Conservation (phyloP, 2,888 invertebrate species). For the Nebria brevicollis region DNA sequence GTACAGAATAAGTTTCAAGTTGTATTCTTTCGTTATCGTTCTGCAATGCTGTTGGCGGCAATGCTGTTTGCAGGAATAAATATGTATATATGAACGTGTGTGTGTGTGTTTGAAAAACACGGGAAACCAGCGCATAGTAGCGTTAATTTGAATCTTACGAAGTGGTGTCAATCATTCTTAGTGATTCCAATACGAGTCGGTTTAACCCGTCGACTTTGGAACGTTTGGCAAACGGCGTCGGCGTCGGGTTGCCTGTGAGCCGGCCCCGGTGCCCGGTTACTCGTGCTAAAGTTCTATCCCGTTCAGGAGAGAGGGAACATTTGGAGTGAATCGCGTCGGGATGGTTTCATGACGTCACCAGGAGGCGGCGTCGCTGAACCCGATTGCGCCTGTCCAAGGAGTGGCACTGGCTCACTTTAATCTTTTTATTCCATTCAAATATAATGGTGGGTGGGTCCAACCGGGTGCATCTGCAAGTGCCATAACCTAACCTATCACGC, state of each 20-base stretch:
- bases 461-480: slow-evolving; percentile 61
- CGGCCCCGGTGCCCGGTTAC: slow-evolving; percentile 12
- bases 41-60: too few species aligned
- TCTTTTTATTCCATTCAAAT: slow-evolving; percentile 65
- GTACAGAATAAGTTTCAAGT: not conserved
- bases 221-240: slow-evolving; percentile 6
- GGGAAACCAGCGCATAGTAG: not conserved
- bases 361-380: slow-evolving; percentile 61
- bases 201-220: slow-evolving; percentile 7
- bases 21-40: not conserved
- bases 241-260: slow-evolving; percentile 19
- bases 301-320: slow-evolving; percentile 46
- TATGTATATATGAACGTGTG: not conserved
- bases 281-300: slow-evolving; percentile 21
- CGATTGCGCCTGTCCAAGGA: slow-evolving; percentile 62
- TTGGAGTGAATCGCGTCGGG: slow-evolving; percentile 59
- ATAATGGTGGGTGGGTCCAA: slow-evolving; percentile 51
- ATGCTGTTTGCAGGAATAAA: not conserved
- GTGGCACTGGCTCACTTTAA: slow-evolving; percentile 64
- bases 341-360: slow-evolving; percentile 61
- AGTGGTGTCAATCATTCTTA: slow-evolving; percentile 12
- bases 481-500: slow-evolving; percentile 55
- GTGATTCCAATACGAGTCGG: slow-evolving; percentile 15
- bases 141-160: slow-evolving; percentile 18
- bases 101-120: not conserved